Base-by-base conservation (phyloP, 2,797 vertebrate species). In the Leuciscus waleckii region DNA sequence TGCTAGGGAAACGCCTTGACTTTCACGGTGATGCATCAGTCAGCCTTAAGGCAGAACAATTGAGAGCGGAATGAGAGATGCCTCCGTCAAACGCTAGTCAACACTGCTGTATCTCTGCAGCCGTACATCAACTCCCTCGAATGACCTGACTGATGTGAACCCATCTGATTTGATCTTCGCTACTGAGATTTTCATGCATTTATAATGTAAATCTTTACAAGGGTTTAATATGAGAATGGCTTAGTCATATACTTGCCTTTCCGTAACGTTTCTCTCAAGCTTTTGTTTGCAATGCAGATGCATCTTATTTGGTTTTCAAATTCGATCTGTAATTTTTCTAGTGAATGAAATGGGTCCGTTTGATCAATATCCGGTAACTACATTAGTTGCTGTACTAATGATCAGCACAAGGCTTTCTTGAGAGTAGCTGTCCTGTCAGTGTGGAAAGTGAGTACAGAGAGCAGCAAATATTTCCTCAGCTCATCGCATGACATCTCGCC, bases 1-100 rank as follows among this genome's bases (percentile, higher is more conserved):
- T 94, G 90, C 93, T 89, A 91, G 86, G 92, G 92, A 92, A 90
- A 94, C 93, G 87, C 89, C 89, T 86, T 61, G 81, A 83, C 89
- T 91, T 88, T 83, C 88, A 89, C 86, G 86, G 88, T 43, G 84
- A 90, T 87, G 86, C 92, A 90, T 91, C 90, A 89, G 88, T 82
- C 83, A 87, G 86, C 87, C 90, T 86, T 46, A 89, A 88, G 90
- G 89, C 84, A 91, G 76, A 81, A 87, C 85, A 89, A 92, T 87
- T 86, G 88, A 85, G 88, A 86, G 76, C 26, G 23, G 78, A 89
- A 88, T 81, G 85, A 89, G 87, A 88, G 89, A 88, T 85, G 76
- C 86, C 88, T 90, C 90, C 82, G 87, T 90, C 88, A 89, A 88
- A 86, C 75, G 41, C 85, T 85, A 88, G 87, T 90, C 90, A 88